Conservation (phyloP, 2,888 invertebrate genomes). For the Agapostemon virescens region DNA sequence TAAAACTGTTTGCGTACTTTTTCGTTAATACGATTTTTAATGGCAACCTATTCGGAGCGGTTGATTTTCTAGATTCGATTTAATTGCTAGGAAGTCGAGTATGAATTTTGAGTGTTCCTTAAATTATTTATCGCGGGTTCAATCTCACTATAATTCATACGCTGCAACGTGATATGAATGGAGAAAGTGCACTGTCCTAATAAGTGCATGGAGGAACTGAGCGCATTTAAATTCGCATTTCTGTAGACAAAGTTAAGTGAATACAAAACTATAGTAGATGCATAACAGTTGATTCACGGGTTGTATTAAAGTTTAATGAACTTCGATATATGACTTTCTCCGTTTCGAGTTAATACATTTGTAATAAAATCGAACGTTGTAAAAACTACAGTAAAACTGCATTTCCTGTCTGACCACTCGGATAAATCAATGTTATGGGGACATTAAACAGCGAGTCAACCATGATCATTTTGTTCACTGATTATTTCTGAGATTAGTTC, state of each 20-base stretch:
- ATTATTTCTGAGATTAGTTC: too few species aligned
- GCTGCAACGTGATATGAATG: not conserved
- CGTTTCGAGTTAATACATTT: not conserved
- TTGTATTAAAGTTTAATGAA: not conserved
- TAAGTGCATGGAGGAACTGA: not conserved
- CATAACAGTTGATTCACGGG: not conserved
- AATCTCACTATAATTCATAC: not conserved
- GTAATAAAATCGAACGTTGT: not conserved
- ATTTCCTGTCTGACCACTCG: not conserved
- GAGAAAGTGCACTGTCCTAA: not conserved
- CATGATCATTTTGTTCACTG: not conserved
- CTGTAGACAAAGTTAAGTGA: not conserved
- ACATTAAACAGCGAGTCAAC: not conserved
- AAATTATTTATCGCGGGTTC: not conserved
- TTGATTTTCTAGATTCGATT: not conserved
- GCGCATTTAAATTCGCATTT: not conserved
- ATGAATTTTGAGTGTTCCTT: not conserved
- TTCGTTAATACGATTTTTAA: not conserved
- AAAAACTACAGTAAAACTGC: not conserved
- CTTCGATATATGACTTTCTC: constrained; percentile 1
- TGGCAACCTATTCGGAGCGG: not conserved
- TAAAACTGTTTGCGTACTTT: not conserved
- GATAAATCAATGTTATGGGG: not conserved
- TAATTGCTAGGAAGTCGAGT: not conserved
- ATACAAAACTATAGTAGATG: not conserved